A percentile compares a stretch with the other conserved stretches of the same genome.
Conservation (phyloP, 2,888 invertebrate genomes). For the Lochmaea capreae region DNA sequence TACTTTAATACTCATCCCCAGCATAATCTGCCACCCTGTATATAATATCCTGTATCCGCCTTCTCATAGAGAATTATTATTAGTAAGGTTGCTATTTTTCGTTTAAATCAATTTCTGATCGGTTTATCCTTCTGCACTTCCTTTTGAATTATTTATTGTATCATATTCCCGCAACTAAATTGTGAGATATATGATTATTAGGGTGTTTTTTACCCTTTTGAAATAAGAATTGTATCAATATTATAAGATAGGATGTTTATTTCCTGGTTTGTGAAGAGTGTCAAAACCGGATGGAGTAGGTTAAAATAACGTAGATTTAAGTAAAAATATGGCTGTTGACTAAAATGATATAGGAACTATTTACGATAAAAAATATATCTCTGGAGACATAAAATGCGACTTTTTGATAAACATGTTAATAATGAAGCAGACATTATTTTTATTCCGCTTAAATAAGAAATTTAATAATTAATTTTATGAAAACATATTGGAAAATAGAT, state of each 20-base stretch:
- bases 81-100: conserved; percentile 29
- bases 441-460: too few species aligned
- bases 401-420: not conserved
- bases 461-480: too few species aligned
- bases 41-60: conserved; percentile 25
- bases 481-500: too few species aligned
- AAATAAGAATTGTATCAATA: not conserved
- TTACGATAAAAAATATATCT: not conserved
- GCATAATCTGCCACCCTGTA: conserved; percentile 16
- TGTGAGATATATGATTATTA: not conserved
- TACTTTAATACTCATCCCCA: not conserved
- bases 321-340: not conserved
- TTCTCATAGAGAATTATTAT: conserved; percentile 11
- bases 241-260: conserved; percentile 11
- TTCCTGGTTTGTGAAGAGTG: conserved; percentile 9
- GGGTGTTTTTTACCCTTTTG: conserved; percentile 10
- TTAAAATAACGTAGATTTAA: not conserved
- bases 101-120: conserved; percentile 8
- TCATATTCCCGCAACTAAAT: conserved; percentile 16
- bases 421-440: too few species aligned
- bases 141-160: conserved; percentile 21
- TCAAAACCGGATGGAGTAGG: not conserved
- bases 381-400: not conserved
- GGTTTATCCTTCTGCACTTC: conserved; percentile 25
- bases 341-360: not conserved